These are phyloP conservation scores for Diorhabda carinulata DNA, from an alignment of 1,140 invertebrate genomes.

Conservation along the genomic window DNA sequence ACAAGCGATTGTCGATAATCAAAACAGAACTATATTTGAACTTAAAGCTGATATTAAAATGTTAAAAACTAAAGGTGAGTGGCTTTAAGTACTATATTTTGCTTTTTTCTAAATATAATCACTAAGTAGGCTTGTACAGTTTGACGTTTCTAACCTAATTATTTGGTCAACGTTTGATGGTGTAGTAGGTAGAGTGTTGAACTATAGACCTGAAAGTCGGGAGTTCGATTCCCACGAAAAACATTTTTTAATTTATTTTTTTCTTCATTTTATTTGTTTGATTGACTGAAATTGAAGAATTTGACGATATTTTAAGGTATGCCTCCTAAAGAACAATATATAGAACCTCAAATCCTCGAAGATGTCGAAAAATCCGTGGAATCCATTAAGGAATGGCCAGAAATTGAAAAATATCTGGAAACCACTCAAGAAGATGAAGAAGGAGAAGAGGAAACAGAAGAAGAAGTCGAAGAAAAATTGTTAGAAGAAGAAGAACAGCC, in stretches of 20 bases:
- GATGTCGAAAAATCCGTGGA: slow-evolving; percentile 16
- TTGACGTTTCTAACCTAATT: too few relatives aligned
- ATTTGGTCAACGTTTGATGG: too few relatives aligned
- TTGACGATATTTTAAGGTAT: slow-evolving; percentile 11
- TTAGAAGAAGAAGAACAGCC: slow-evolving; percentile 20
- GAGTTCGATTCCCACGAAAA: slow-evolving; percentile 7
- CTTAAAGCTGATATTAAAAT: slow-evolving; percentile 40
- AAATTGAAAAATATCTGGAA: slow-evolving; percentile 26
- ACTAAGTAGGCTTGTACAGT: too few relatives aligned
- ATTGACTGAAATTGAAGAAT: too few relatives aligned
- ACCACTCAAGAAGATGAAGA: slow-evolving; percentile 19
- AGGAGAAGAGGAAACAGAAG: slow-evolving; percentile 20
- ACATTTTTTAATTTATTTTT: background rate
- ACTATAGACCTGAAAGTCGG: too few relatives aligned
- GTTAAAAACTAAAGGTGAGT: slow-evolving; percentile 38
- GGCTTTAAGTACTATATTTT: too few relatives aligned
- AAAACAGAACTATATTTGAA: slow-evolving; percentile 28
- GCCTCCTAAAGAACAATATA: slow-evolving; percentile 17
- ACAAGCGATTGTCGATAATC: slow-evolving; percentile 38
- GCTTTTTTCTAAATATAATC: too few relatives aligned
- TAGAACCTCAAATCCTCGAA: slow-evolving; percentile 7
- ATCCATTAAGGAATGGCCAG: slow-evolving; percentile 18
- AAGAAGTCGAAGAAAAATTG: slow-evolving; percentile 19
- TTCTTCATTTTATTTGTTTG: too few relatives aligned
- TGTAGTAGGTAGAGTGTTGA: too few relatives aligned